phyloP scores from a whole-genome alignment of 2,797 vertebrate species.

The Acanthurus leucopareius region DNA sequence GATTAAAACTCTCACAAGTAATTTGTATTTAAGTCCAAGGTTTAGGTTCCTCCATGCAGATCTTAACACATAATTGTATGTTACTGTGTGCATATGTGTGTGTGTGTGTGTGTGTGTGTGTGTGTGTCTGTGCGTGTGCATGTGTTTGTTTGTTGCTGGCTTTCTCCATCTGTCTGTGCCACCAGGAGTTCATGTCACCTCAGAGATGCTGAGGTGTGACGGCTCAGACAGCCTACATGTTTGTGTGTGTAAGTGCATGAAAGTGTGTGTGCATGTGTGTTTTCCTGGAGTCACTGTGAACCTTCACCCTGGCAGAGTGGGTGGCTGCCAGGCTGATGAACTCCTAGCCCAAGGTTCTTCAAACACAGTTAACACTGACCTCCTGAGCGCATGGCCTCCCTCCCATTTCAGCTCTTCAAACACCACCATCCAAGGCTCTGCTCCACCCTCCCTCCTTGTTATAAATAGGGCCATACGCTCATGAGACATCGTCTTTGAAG shows the following conservation, averaged over 20 bases:
- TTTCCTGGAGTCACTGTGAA: slow-evolving; percentile 22
- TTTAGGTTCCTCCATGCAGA: no score
- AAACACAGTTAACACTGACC: slow-evolving; percentile 54
- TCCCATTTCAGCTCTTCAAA: slow-evolving; percentile 28
- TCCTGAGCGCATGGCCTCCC: slow-evolving; percentile 16
- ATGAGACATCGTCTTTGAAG: background rate
- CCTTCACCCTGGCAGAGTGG: slow-evolving; percentile 43
- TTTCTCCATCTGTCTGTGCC: slow-evolving; percentile 63
- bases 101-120: background rate
- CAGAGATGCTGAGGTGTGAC: slow-evolving; percentile 45
- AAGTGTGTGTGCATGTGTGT: slow-evolving; percentile 13
- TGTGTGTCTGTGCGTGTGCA: slow-evolving; percentile 11
- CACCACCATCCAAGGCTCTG: background rate
- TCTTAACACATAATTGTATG: no score
- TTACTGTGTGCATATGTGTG: no score
- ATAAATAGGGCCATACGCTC: background rate
- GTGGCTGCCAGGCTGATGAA: slow-evolving; percentile 54
- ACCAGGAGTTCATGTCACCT: slow-evolving; percentile 63
- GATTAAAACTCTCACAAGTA: no score
- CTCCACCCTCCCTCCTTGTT: no score
- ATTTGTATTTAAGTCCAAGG: no score
- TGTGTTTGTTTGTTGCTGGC: background rate
- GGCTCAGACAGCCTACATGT: background rate
- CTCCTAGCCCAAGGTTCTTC: slow-evolving; percentile 46
- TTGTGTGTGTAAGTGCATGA: slow-evolving; percentile 8